Conservation (phyloP, 2,113 vertebrate genomes). For the Archilochus colubris region DNA sequence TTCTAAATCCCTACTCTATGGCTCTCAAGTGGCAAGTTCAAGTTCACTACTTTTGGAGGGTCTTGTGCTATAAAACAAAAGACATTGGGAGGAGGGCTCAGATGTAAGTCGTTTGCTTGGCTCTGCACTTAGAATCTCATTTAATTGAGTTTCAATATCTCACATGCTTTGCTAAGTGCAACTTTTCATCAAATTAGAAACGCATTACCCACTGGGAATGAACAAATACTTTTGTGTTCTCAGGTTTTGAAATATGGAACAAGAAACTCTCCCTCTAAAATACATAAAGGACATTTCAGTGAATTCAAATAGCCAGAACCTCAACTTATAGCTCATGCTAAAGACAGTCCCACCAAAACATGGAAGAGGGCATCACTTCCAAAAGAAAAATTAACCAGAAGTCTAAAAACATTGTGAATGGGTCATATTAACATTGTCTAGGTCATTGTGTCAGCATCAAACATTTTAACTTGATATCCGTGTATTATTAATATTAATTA, state of each 20-base stretch:
- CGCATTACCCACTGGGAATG: not conserved
- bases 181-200: not conserved
- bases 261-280: not conserved
- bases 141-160: not conserved
- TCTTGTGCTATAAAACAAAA: not conserved
- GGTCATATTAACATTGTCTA: not conserved
- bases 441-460: not conserved
- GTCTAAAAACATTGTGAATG: accelerated
- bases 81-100: not conserved
- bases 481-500: not conserved
- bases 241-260: not conserved
- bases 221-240: not conserved
- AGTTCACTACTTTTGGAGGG: not conserved
- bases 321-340: not conserved
- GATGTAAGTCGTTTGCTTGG: not conserved
- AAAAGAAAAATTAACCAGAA: not conserved
- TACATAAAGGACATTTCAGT: not conserved
- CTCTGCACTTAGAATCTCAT: not conserved
- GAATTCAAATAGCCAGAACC: not conserved
- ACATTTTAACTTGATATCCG: not conserved
- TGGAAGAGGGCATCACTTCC: not conserved
- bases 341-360: not conserved
- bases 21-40: not conserved
- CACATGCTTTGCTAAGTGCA: not conserved
- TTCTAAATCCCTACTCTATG: not conserved